phyloP scores from a whole-genome alignment of 2,888 invertebrate species.

The Pheosia tremula region DNA sequence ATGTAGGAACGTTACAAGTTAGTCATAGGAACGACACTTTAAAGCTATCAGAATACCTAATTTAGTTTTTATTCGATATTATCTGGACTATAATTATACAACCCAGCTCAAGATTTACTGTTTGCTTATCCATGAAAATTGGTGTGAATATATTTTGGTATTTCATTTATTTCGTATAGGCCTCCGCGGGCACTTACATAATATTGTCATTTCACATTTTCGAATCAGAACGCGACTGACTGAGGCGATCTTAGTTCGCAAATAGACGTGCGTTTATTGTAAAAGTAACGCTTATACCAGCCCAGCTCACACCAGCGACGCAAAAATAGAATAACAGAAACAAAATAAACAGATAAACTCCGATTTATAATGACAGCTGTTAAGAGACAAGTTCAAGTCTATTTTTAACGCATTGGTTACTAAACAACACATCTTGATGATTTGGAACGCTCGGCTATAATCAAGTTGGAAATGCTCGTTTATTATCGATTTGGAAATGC shows the following conservation, averaged over 20 bases:
- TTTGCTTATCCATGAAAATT: conserved; percentile 5
- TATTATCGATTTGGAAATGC: too few relatives aligned
- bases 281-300: too few relatives aligned
- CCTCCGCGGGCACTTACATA: too few relatives aligned
- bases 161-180: neutral
- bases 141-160: neutral
- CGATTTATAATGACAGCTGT: conserved; percentile 5
- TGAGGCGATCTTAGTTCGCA: too few relatives aligned
- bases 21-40: conserved; percentile 32
- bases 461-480: neutral
- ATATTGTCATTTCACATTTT: too few relatives aligned
- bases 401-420: conserved; percentile 43
- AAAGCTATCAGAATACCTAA: conserved; percentile 26
- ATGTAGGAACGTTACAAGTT: conserved; percentile 11
- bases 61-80: conserved; percentile 26
- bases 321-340: too few relatives aligned
- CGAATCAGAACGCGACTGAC: too few relatives aligned
- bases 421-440: conserved; percentile 49
- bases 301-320: too few relatives aligned
- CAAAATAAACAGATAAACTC: too few relatives aligned
- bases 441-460: conserved; percentile 48
- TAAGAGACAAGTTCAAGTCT: conserved; percentile 19
- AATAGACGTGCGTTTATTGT: too few relatives aligned
- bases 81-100: conserved; percentile 15
- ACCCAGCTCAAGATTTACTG: conserved; percentile 18